Base-by-base conservation (phyloP, 2,113 vertebrate species). In the Pitta sordida region DNA sequence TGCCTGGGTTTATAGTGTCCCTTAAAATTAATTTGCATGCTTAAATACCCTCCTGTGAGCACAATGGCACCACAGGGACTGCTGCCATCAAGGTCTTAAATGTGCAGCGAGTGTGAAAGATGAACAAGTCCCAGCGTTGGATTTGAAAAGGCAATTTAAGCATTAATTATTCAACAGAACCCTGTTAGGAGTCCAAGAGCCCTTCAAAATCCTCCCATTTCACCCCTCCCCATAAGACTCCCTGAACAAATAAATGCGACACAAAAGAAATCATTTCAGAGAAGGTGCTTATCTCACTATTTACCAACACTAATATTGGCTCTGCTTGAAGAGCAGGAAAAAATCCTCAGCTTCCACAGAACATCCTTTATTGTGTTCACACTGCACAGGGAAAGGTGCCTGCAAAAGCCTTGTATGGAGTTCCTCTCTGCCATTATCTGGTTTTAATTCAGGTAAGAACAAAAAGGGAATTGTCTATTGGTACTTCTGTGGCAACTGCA, bases 91-190 rank as follows among this genome's bases (percentile, higher is more conserved):
- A 59, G 86, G 78, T 46, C 52, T 89, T 70, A 41, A 67, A 86
- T 46, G 91, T 52, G 92, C 76, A 90, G 34, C 0, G 11, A 85
- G 83, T 26, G 78, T 34, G 86, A 63, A 74, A 51, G 67, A 63
- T 44, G 79, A 94, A 67, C 71, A 77, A 70, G 83, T 64, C 48
- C 14, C 63, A 87, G 70, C 29, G 44, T 55, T 7, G 48, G 59
- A 53, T 91, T 80, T 83, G 79, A 96, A 96, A 94, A 94, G 75
- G 78, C 82, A 78, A 80, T 88, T 95, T 82, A 71, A 93, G 76
- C 74, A 88, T 84, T 67, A 90, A 82, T 92, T 91, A 88, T 85
- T 80, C 86, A 91, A 32, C 76, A 86, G 68, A 86, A 49, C 49
- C 53, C 18, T 26, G 34, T 36, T 16, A 90, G 65, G 68, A 60